Conservation (phyloP, 2,797 vertebrate species). For the Chiloscyllium punctatum region DNA sequence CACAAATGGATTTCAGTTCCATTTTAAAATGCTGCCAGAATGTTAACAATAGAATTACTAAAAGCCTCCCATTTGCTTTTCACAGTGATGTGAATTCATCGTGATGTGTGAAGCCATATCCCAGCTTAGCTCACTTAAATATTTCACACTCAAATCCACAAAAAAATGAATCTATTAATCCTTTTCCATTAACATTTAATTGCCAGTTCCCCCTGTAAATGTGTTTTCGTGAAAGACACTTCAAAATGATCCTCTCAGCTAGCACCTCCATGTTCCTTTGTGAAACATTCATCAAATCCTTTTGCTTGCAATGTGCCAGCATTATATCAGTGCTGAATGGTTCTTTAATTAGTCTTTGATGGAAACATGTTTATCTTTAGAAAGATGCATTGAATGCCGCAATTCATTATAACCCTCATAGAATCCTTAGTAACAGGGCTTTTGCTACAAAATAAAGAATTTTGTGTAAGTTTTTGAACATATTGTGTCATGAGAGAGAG, state of each 20-base stretch:
- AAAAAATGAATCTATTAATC: background rate
- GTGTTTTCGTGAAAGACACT: background rate
- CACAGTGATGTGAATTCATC: conserved; percentile 22
- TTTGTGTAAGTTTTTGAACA: background rate
- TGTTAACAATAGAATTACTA: conserved; percentile 7
- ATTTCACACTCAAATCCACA: background rate
- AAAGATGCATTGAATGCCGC: background rate
- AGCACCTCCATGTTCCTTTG: background rate
- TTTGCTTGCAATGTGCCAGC: background rate
- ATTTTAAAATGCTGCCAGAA: background rate
- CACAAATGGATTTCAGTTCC: background rate
- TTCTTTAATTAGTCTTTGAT: conserved; percentile 25
- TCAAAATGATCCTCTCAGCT: background rate
- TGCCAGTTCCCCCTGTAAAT: background rate
- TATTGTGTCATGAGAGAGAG: background rate
- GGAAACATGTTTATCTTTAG: conserved; percentile 28
- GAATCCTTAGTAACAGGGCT: background rate
- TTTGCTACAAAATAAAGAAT: background rate
- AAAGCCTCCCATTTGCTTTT: conserved; percentile 16
- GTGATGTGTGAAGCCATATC: background rate
- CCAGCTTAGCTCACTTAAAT: background rate
- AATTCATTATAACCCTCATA: background rate
- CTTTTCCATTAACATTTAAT: conserved; percentile 21
- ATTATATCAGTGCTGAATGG: background rate
- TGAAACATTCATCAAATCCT: background rate